phyloP scores from a whole-genome alignment of 64 coral and sea anemone species.

The Pocillopora damicornis region DNA sequence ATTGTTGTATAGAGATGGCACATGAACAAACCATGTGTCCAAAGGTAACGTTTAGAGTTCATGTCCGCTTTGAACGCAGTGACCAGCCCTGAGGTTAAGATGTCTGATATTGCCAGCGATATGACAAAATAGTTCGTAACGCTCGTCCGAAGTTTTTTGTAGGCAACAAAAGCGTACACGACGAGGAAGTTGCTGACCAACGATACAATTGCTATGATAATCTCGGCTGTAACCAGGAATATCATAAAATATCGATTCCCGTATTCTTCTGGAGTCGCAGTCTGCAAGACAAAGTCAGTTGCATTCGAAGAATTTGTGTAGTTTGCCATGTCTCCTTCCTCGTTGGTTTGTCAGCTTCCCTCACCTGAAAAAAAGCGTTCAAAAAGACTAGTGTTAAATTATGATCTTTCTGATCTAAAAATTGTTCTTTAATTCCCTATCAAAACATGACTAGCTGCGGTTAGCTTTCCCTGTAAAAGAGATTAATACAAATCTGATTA shows the following conservation, averaged over 20 bases:
- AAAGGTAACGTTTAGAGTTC: neutral
- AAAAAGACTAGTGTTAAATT: neutral
- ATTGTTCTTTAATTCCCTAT: neutral
- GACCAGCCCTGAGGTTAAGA: slow-evolving; percentile 57
- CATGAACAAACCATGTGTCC: slow-evolving; percentile 66
- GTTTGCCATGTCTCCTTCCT: slow-evolving; percentile 15
- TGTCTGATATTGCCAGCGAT: slow-evolving; percentile 72
- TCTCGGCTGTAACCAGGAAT: neutral
- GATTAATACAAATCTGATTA: neutral
- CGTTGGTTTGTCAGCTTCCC: neutral
- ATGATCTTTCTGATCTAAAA: neutral
- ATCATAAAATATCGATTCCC: slow-evolving; percentile 5
- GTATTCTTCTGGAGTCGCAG: neutral
- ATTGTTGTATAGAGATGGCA: slow-evolving; percentile 73
- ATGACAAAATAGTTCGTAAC: slow-evolving; percentile 86
- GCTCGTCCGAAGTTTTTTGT: slow-evolving; percentile 62
- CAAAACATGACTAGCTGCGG: neutral
- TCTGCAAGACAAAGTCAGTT: neutral
- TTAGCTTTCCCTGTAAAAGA: neutral
- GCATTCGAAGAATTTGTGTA: neutral
- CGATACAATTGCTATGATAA: slow-evolving; percentile 50
- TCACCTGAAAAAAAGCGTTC: neutral
- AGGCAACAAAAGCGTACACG: slow-evolving; percentile 70
- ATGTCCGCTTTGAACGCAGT: slow-evolving; percentile 55
- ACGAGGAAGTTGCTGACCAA: slow-evolving; percentile 62